Evolutionary conservation across 2,797 vertebrate species (phyloP).

Genomic region (Neosilurus mollespiculum): DNA sequence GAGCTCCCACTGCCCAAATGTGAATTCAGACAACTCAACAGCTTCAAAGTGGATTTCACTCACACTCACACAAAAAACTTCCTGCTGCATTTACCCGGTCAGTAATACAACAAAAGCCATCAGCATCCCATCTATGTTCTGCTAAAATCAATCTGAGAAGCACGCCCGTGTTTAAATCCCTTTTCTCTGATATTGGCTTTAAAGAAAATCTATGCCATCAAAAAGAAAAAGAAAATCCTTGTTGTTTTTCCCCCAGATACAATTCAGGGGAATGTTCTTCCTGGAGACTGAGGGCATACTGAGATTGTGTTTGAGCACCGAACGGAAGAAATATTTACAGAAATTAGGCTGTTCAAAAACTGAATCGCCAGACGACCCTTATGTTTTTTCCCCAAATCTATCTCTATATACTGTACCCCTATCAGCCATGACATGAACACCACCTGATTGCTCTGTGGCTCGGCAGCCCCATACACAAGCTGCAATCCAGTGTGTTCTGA

Average conservation of each 20-base stretch:
- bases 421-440: too few relatives aligned
- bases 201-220: background rate
- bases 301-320: background rate
- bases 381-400: too few relatives aligned
- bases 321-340: background rate
- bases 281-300: background rate
- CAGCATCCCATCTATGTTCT: background rate
- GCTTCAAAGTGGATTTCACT: background rate
- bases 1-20: background rate
- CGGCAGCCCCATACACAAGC: too few relatives aligned
- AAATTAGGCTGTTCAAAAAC: background rate
- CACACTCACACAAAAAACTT: background rate
- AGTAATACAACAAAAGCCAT: background rate
- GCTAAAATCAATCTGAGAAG: background rate
- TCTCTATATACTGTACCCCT: too few relatives aligned
- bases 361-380: too few relatives aligned
- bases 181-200: background rate
- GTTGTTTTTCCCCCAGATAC: background rate
- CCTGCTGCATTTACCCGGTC: slow-evolving; percentile 2
- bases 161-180: background rate
- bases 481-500: too few relatives aligned
- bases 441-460: too few relatives aligned
- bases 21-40: background rate
- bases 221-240: background rate
- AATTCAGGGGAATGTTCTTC: background rate